Evolutionary conservation across 2,113 vertebrate genomes (phyloP).

Genomic region (Aegotheles bennettii): DNA sequence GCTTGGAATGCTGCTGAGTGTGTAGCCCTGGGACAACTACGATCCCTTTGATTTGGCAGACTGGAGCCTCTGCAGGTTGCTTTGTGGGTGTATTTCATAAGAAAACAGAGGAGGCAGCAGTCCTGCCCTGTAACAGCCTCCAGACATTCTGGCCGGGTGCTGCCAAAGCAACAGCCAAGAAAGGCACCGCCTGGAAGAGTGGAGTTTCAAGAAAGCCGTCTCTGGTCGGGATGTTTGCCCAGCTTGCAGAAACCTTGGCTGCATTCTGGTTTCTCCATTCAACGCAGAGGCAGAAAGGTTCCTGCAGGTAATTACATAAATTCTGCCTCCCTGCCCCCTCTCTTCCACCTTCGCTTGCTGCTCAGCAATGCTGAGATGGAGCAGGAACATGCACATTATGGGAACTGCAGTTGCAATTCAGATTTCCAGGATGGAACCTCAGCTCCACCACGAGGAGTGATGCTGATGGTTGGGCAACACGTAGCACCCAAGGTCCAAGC

Average conservation of each 20-base stretch:
- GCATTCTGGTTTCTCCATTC: background rate
- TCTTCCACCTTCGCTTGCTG: background rate
- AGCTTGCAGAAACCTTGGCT: conserved; percentile 46
- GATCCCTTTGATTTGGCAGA: conserved; percentile 61
- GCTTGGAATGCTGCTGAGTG: conserved; percentile 58
- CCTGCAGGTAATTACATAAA: conserved; percentile 25
- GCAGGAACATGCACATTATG: background rate
- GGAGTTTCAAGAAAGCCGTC: conserved; percentile 49
- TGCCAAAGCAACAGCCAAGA: conserved; percentile 48
- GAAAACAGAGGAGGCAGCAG: conserved; percentile 54
- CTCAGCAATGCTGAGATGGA: background rate
- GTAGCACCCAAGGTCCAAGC: accelerated
- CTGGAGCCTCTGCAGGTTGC: conserved; percentile 50
- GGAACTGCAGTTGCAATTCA: background rate
- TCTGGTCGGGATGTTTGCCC: conserved; percentile 24
- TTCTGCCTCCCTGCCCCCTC: conserved; percentile 9
- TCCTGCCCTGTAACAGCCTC: conserved; percentile 62
- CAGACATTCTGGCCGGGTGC: conserved; percentile 58
- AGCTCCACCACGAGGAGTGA: conserved; percentile 15
- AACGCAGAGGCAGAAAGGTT: background rate
- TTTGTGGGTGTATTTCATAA: conserved; percentile 63
- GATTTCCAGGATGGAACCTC: background rate
- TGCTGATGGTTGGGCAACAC: background rate
- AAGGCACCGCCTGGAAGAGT: conserved; percentile 51
- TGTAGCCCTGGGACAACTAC: conserved; percentile 55